Evolutionary conservation across 2,113 vertebrate species (phyloP).

Genomic region (Gambusia affinis): DNA sequence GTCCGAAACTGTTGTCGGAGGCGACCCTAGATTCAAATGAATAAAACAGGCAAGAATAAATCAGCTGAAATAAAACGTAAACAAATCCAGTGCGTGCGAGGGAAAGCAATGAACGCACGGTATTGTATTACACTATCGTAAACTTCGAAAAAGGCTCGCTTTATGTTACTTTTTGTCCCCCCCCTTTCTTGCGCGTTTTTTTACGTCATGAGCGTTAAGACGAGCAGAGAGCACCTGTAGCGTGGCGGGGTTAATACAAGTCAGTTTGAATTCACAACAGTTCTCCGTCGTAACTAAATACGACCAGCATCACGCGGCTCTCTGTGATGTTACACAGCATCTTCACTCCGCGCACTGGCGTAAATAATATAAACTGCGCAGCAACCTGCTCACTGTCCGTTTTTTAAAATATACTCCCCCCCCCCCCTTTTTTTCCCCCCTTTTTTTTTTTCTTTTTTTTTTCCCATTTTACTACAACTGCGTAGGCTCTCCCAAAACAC

Average conservation of each 20-base stretch:
- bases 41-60: neutral
- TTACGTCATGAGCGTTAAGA: neutral
- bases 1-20: constrained; percentile 5
- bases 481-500: constrained; percentile 55
- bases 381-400: constrained; percentile 36
- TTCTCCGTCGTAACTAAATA: neutral
- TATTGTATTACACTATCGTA: too few relatives aligned
- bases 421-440: fast-evolving
- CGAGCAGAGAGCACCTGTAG: neutral
- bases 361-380: constrained; percentile 72
- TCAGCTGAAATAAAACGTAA: too few relatives aligned
- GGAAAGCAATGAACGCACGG: too few relatives aligned
- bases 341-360: constrained; percentile 32
- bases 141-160: neutral
- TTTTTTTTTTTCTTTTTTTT: too few relatives aligned
- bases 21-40: neutral
- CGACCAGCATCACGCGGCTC: constrained; percentile 27
- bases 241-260: neutral
- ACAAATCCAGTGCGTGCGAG: too few relatives aligned
- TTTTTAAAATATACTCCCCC: constrained; percentile 33
- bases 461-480: constrained; percentile 56
- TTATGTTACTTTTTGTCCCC: neutral
- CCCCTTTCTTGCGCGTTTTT: neutral
- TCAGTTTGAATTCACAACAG: neutral
- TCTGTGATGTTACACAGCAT: constrained; percentile 57